Evolutionary conservation across 2,888 invertebrate genomes (phyloP).

Genomic region (Maniola hyperantus): DNA sequence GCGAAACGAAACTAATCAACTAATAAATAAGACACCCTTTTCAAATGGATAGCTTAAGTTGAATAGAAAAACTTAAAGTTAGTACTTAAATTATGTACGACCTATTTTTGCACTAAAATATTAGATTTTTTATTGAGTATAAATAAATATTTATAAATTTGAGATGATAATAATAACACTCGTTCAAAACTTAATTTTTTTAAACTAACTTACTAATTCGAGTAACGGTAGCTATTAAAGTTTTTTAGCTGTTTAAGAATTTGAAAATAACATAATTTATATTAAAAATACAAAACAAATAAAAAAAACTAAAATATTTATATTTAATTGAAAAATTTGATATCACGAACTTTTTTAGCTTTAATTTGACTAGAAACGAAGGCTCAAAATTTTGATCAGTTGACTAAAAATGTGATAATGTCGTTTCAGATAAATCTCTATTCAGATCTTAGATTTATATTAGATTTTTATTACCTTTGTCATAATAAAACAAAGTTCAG

Average conservation of each 20-base stretch:
- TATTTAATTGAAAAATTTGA: neutral
- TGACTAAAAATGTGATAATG: neutral
- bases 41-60: neutral
- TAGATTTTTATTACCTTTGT: conserved; percentile 6
- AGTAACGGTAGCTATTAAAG: conserved; percentile 4
- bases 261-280: neutral
- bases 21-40: neutral
- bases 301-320: neutral
- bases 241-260: neutral
- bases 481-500: neutral
- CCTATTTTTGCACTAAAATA: neutral
- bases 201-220: conserved; percentile 1
- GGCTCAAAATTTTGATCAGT: conserved; percentile 9
- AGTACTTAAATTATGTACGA: conserved; percentile 2
- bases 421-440: neutral
- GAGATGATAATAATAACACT: neutral
- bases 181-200: neutral
- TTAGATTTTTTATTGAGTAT: neutral
- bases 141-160: neutral
- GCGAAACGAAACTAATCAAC: neutral
- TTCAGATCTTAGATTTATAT: neutral
- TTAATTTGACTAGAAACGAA: neutral
- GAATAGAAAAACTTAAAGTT: neutral
- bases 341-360: neutral
- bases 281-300: neutral